Evolutionary conservation across 2,888 invertebrate genomes (phyloP).

Genomic region (Chirona hameri): DNA sequence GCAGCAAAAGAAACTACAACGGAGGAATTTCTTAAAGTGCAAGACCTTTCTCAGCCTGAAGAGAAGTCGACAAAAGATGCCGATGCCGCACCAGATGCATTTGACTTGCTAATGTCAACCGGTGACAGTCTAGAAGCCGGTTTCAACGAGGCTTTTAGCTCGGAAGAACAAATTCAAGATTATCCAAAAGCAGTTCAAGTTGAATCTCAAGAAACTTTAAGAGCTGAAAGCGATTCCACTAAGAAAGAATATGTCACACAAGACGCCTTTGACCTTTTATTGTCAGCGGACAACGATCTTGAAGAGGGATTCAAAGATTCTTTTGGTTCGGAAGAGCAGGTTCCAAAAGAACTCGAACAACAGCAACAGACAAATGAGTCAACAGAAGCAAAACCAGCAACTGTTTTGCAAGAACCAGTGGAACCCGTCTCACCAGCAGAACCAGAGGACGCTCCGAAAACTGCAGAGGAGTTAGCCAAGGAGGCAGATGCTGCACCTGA

Average conservation of each 20-base stretch:
- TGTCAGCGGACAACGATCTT: neutral
- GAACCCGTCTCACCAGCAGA: too few species aligned
- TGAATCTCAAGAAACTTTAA: neutral
- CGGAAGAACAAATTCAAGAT: neutral
- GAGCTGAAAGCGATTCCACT: too few species aligned
- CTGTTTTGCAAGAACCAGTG: neutral
- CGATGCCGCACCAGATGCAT: neutral
- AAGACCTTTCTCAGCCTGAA: too few species aligned
- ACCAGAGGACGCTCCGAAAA: neutral
- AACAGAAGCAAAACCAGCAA: neutral
- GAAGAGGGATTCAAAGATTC: neutral
- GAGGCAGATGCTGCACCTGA: neutral
- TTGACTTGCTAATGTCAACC: neutral
- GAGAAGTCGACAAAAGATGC: neutral
- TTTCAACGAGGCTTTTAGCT: neutral
- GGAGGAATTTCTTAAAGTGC: too few species aligned
- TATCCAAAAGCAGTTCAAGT: neutral
- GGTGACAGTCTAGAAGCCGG: neutral
- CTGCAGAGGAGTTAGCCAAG: neutral
- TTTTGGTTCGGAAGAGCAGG: neutral
- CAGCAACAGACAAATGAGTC: neutral
- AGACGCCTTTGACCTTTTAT: neutral
- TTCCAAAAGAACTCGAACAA: neutral
- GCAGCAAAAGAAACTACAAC: too few species aligned
- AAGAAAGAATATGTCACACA: neutral